Conservation (phyloP, 2,113 vertebrate genomes). For the Natator depressus region DNA sequence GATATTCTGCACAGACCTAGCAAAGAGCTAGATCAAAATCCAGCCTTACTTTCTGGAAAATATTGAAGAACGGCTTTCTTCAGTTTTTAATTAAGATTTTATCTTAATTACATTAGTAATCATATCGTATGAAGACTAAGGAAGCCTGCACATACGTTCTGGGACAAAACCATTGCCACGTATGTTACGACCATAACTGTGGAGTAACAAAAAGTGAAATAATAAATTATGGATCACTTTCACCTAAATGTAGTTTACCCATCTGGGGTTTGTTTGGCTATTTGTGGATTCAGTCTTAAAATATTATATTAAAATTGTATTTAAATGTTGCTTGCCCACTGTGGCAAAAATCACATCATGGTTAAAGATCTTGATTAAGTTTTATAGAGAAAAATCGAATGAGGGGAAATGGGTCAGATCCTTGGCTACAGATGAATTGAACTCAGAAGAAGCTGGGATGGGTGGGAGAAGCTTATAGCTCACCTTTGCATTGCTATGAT, state of each 20-base stretch:
- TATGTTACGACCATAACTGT: neutral
- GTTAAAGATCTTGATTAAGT: rapidly evolving
- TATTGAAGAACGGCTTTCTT: slow-evolving; percentile 42
- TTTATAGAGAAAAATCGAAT: neutral
- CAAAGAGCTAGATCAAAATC: slow-evolving; percentile 48
- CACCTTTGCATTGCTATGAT: neutral
- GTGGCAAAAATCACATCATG: neutral
- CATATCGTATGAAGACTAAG: neutral
- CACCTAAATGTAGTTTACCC: neutral
- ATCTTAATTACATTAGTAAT: slow-evolving; percentile 58
- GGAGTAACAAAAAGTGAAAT: neutral
- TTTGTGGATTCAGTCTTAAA: neutral
- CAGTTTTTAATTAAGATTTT: slow-evolving; percentile 70
- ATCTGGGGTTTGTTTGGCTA: neutral
- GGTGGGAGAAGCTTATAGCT: rapidly evolving
- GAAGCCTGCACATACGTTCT: neutral
- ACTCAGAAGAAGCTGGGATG: neutral
- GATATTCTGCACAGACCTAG: neutral
- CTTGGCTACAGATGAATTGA: neutral
- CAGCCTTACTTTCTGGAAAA: slow-evolving; percentile 53
- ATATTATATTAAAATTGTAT: neutral
- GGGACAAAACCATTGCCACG: slow-evolving; percentile 38
- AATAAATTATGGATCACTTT: neutral
- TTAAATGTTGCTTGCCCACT: neutral
- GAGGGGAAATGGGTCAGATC: neutral